These are phyloP conservation scores for Ariolimax columbianus DNA, from an alignment of 2,888 invertebrate genomes.

Conservation along the genomic window DNA sequence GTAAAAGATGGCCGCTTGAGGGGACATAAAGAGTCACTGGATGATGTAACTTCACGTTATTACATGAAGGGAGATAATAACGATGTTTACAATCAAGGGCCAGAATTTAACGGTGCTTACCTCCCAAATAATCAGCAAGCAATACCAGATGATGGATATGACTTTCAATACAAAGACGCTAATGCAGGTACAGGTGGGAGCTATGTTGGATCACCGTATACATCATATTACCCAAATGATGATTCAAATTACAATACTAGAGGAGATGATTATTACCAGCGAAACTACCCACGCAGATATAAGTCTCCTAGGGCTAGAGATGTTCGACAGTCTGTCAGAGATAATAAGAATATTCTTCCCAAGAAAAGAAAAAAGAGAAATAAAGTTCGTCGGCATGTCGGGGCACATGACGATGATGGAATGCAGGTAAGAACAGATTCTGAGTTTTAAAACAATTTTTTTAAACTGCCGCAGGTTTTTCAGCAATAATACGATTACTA, in stretches of 20 bases:
- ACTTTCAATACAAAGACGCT: slow-evolving; percentile 31
- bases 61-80: not conserved
- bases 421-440: slow-evolving; percentile 55
- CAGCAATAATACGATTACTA: too few species aligned
- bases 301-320: not conserved
- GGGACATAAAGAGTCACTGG: not conserved
- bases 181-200: not conserved
- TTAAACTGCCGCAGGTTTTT: not conserved
- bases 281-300: slow-evolving; percentile 32
- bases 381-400: slow-evolving; percentile 75
- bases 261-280: slow-evolving; percentile 7
- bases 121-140: not conserved
- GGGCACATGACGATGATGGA: slow-evolving; percentile 79
- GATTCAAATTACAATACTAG: slow-evolving; percentile 1
- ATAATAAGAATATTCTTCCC: not conserved
- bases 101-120: slow-evolving; percentile 1
- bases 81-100: slow-evolving; percentile 1
- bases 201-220: slow-evolving; percentile 30
- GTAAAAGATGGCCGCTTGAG: not conserved
- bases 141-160: slow-evolving; percentile 26
- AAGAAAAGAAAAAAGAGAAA: not conserved
- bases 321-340: too few species aligned
- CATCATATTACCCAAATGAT: slow-evolving; percentile 26
- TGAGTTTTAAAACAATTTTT: not conserved
- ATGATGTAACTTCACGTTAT: not conserved